Percentiles rank a stretch among this genome's conserved stretches.
Evolutionary conservation across 2,888 invertebrate genomes (phyloP).

Genomic region (Cataglyphis livida): DNA sequence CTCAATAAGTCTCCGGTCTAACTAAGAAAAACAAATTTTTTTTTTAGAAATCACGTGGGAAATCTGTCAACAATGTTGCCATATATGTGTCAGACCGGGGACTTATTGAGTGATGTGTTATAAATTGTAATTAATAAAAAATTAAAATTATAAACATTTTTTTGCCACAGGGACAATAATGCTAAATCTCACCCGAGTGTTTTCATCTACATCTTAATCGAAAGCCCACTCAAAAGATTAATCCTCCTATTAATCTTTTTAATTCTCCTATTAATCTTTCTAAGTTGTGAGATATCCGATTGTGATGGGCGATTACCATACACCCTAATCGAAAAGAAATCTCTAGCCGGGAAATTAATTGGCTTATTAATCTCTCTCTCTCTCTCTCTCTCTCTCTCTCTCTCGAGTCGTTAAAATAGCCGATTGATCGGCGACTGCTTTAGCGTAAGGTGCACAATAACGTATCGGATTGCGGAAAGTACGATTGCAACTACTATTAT

Average conservation of each 20-base stretch:
- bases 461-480: constrained; percentile 2
- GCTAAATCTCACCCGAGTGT: background rate
- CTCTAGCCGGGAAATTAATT: constrained; percentile 22
- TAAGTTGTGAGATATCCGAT: background rate
- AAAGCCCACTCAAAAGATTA: background rate
- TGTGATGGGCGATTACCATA: background rate
- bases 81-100: no score
- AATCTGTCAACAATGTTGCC: no score
- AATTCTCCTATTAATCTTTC: background rate
- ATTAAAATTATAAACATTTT: background rate
- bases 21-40: no score
- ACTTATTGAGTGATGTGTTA: no score
- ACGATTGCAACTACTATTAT: constrained; percentile 40
- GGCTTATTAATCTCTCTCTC: constrained; percentile 20
- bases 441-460: background rate
- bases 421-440: constrained; percentile 24
- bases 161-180: background rate
- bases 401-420: background rate
- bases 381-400: constrained; percentile 8
- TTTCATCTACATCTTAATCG: background rate
- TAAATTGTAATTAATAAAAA: background rate
- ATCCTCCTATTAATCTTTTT: background rate
- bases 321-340: background rate
- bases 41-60: no score
- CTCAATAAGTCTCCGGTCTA: no score